phyloP scores from a whole-genome alignment of 2,888 invertebrate species.

The Celastrina argiolus region DNA sequence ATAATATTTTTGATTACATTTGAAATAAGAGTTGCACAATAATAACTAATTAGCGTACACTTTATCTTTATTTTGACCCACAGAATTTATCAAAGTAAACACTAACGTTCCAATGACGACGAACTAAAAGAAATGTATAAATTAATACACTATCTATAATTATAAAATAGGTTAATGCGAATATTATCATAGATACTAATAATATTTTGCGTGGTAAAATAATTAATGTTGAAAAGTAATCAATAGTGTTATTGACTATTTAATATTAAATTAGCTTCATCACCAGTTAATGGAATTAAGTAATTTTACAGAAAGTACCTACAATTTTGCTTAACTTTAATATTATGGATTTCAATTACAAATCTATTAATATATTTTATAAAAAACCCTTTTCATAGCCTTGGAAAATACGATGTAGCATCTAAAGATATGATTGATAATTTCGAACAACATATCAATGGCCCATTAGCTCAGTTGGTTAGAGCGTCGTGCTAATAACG shows the following conservation, averaged over 20 bases:
- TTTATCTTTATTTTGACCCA: background rate
- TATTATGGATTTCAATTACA: too few species aligned
- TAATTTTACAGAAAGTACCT: too few species aligned
- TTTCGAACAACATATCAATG: conserved; percentile 24
- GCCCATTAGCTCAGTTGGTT: conserved; percentile 84
- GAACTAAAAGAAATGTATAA: background rate
- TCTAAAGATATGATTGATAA: background rate
- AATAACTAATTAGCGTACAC: background rate
- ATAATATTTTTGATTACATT: background rate
- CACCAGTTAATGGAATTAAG: too few species aligned
- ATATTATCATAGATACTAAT: background rate
- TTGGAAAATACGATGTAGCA: background rate
- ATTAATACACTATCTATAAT: background rate
- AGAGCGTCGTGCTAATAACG: conserved; percentile 88
- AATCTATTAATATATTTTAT: too few species aligned
- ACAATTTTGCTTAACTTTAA: too few species aligned
- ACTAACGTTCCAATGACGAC: background rate
- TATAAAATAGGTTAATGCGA: background rate
- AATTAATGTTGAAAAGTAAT: too few species aligned
- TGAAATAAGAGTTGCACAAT: background rate
- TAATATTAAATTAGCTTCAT: too few species aligned
- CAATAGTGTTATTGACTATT: too few species aligned
- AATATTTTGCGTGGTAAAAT: background rate
- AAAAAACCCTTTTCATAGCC: background rate
- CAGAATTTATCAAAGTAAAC: background rate